phyloP scores from a whole-genome alignment of 1,140 invertebrate genomes.

The Aphelenchoides fujianensis region DNA sequence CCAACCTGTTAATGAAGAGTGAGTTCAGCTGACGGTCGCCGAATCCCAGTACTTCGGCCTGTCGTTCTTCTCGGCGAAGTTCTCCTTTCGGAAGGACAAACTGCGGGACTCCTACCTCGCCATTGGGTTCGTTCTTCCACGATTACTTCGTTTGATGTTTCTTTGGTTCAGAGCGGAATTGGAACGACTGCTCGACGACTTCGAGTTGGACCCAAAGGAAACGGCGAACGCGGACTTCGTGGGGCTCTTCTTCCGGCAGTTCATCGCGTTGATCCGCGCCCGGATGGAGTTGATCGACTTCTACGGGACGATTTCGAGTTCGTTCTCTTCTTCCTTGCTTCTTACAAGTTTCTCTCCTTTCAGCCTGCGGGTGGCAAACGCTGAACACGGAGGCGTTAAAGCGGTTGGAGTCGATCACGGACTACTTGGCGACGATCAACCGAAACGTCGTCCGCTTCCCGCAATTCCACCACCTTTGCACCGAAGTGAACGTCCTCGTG shows the following conservation, averaged over 20 bases:
- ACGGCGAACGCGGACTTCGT: slow-evolving; percentile 25
- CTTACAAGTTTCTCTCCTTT: no score
- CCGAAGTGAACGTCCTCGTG: slow-evolving; percentile 16
- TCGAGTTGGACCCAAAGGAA: slow-evolving; percentile 15
- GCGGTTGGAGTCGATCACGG: background rate
- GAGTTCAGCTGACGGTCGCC: slow-evolving; percentile 19
- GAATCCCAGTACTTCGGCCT: slow-evolving; percentile 27
- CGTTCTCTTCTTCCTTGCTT: background rate
- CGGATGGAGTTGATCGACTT: slow-evolving; percentile 37
- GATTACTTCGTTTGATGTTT: background rate
- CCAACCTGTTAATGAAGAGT: background rate
- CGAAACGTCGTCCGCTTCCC: slow-evolving; percentile 13
- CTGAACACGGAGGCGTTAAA: slow-evolving; percentile 9
- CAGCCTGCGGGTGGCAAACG: slow-evolving; percentile 18
- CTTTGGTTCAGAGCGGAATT: slow-evolving; percentile 34
- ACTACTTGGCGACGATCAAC: background rate
- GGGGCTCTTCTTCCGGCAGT: slow-evolving; percentile 28
- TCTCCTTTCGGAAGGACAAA: slow-evolving; percentile 40
- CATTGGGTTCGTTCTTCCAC: slow-evolving; percentile 22
- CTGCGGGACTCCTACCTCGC: slow-evolving; percentile 22
- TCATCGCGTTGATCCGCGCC: slow-evolving; percentile 9
- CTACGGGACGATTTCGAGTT: slow-evolving; percentile 22
- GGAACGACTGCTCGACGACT: slow-evolving; percentile 9
- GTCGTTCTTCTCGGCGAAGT: slow-evolving; percentile 30
- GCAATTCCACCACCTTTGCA: slow-evolving; percentile 1